Conservation (phyloP, 2,797 vertebrate species). For the Falco columbarius region DNA sequence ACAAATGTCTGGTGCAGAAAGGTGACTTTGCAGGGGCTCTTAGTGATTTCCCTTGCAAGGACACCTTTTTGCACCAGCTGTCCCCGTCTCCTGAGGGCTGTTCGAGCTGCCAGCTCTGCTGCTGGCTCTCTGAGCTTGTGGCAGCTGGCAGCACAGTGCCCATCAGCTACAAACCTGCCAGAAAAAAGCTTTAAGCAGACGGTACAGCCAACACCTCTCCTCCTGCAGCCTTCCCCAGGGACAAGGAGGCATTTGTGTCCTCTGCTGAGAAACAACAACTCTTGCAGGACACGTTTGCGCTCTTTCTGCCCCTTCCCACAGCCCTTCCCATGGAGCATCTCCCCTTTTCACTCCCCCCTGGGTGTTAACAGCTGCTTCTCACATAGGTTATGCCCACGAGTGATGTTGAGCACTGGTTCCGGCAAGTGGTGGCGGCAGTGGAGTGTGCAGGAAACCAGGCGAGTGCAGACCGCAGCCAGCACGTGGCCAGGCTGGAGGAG, state of each 20-base stretch:
- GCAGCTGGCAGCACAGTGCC: background rate
- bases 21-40: background rate
- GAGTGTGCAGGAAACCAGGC: constrained; percentile 76
- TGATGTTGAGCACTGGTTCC: constrained; percentile 84
- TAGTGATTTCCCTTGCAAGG: background rate
- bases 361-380: background rate
- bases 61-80: background rate
- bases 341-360: rapidly evolving
- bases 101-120: background rate
- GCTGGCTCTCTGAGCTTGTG: background rate
- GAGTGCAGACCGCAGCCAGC: constrained; percentile 42
- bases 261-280: background rate
- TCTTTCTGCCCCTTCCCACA: rapidly evolving
- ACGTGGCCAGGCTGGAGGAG: constrained; percentile 76
- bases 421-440: constrained; percentile 82
- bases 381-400: constrained; percentile 80
- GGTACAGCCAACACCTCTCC: background rate
- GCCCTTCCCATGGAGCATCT: background rate
- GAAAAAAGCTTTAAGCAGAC: background rate
- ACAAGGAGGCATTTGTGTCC: no score
- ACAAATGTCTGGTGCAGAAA: background rate
- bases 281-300: background rate
- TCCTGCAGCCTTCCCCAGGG: background rate
- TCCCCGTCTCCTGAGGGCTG: background rate
- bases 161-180: background rate